Evolutionary conservation across 2,113 vertebrate species (phyloP).

Genomic region (Oncorhynchus kisutch): DNA sequence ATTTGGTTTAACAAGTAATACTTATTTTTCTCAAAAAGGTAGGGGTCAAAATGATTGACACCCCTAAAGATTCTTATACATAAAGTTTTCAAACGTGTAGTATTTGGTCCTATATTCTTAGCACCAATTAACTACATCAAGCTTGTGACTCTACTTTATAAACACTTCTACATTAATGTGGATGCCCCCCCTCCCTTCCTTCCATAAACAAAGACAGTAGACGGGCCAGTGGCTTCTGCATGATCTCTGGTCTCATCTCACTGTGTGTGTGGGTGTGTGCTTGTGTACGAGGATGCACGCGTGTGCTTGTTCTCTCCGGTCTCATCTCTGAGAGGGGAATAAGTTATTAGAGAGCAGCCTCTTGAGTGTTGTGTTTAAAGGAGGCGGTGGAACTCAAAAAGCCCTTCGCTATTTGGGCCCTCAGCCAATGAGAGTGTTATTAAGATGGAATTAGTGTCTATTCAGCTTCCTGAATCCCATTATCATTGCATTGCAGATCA

Average conservation of each 20-base stretch:
- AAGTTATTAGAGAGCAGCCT: background rate
- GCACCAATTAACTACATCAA: too few species aligned
- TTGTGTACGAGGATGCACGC: background rate
- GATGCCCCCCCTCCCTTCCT: too few species aligned
- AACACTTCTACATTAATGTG: too few species aligned
- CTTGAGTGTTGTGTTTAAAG: background rate
- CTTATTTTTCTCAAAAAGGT: too few species aligned
- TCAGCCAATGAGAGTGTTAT: background rate
- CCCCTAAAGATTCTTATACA: too few species aligned
- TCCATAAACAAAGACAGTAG: too few species aligned
- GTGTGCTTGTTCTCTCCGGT: background rate
- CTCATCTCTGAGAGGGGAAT: background rate
- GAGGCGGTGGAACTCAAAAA: background rate
- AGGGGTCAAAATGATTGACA: too few species aligned
- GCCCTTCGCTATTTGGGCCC: background rate
- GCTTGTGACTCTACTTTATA: too few species aligned
- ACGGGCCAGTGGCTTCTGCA: background rate
- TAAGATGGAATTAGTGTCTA: slow-evolving; percentile 37
- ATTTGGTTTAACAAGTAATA: too few species aligned
- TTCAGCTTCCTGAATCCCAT: slow-evolving; percentile 40
- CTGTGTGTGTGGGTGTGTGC: background rate
- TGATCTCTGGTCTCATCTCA: background rate
- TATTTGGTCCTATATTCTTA: too few species aligned
- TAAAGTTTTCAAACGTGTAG: too few species aligned
- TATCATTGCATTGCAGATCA: slow-evolving; percentile 54